These are phyloP conservation scores for Pelecanus crispus DNA, from an alignment of 2,113 vertebrate species.

Conservation along the genomic window DNA sequence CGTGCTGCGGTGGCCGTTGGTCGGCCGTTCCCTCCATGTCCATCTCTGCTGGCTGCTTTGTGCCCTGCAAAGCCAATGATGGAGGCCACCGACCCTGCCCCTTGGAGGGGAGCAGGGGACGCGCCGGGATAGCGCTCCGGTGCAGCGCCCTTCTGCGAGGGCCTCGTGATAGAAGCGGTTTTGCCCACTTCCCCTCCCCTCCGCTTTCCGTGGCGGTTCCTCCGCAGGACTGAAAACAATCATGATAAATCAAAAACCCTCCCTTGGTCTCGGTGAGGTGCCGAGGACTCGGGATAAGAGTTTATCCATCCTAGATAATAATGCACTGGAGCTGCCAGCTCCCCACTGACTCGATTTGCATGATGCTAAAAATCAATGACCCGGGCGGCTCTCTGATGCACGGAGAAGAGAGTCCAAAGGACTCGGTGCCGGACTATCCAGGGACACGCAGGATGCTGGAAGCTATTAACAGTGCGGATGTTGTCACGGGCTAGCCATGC, in stretches of 20 bases:
- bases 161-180: not conserved
- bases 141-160: rapidly evolving
- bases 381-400: not conserved
- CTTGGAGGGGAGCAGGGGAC: rapidly evolving
- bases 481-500: not conserved
- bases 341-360: constrained; percentile 28
- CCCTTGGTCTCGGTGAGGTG: not conserved
- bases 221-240: not conserved
- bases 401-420: not conserved
- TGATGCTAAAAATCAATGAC: constrained; percentile 13
- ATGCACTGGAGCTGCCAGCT: constrained; percentile 27
- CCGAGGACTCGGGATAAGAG: not conserved
- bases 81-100: not conserved
- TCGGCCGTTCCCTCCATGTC: rapidly evolving
- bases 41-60: rapidly evolving
- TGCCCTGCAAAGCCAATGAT: not conserved
- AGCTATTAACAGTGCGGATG: not conserved
- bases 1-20: rapidly evolving
- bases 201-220: not conserved
- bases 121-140: rapidly evolving
- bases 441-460: not conserved
- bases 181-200: not conserved
- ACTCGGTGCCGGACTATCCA: not conserved
- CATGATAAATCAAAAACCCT: not conserved
- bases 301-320: constrained; percentile 52